phyloP scores from a whole-genome alignment of 2,888 invertebrate species.

The Drosophila heteroneura region DNA sequence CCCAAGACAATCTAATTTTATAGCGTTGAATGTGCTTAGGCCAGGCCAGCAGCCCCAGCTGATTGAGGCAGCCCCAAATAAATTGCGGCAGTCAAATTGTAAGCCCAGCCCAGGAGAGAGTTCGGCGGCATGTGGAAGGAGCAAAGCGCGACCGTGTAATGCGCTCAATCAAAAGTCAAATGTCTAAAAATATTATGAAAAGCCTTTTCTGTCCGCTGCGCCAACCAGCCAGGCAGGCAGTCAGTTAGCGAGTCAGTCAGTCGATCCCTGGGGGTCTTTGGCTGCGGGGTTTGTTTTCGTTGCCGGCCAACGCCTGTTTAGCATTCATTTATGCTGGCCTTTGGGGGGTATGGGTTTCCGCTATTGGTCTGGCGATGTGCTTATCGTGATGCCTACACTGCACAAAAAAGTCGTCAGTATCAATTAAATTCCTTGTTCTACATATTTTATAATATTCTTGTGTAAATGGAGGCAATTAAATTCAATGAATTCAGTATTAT shows the following conservation, averaged over 20 bases:
- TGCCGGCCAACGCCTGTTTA: conserved; percentile 62
- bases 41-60: conserved; percentile 34
- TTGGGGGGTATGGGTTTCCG: conserved; percentile 11
- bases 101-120: conserved; percentile 43
- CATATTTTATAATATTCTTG: neutral
- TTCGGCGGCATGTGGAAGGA: too few species aligned
- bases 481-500: neutral
- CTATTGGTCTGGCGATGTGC: conserved; percentile 40
- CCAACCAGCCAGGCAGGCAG: neutral
- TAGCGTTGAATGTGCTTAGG: conserved; percentile 51
- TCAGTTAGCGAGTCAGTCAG: conserved; percentile 8
- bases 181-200: conserved; percentile 82
- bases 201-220: conserved; percentile 58
- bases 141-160: conserved; percentile 62
- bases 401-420: neutral
- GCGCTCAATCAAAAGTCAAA: conserved; percentile 81
- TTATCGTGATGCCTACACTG: conserved; percentile 54
- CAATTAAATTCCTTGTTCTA: neutral
- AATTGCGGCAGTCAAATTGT: conserved; percentile 76
- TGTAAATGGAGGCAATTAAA: neutral
- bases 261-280: conserved; percentile 47
- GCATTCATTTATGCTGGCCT: conserved; percentile 77
- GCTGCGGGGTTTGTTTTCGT: conserved; percentile 24
- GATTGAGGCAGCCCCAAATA: conserved; percentile 52
- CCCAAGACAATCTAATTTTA: conserved; percentile 79